These are phyloP conservation scores for Pandemis heparana DNA, from an alignment of 2,888 invertebrate species.

Conservation along the genomic window DNA sequence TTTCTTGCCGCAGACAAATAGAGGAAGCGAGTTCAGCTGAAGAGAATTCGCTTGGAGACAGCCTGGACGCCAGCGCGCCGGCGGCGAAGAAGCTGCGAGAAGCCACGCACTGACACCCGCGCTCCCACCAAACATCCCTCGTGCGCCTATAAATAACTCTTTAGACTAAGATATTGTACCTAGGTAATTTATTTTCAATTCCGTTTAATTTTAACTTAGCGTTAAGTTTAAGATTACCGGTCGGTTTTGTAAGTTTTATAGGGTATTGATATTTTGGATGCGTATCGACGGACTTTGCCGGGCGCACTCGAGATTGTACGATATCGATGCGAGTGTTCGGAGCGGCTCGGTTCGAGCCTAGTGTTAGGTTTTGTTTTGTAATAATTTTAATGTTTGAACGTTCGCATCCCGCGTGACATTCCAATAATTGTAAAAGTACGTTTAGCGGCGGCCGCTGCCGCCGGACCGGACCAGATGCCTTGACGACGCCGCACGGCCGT, in stretches of 20 bases:
- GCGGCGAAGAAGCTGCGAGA: conserved; percentile 80
- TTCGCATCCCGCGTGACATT: conserved; percentile 84
- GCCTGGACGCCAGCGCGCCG: conserved; percentile 68
- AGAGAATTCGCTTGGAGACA: conserved; percentile 83
- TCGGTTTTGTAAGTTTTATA: conserved; percentile 86
- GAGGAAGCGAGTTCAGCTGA: conserved; percentile 84
- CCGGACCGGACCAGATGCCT: conserved; percentile 73
- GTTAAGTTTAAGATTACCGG: conserved; percentile 83
- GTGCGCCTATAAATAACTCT: conserved; percentile 83
- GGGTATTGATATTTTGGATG: conserved; percentile 79
- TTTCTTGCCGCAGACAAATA: conserved; percentile 67
- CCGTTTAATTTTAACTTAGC: conserved; percentile 86
- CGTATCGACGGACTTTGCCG: conserved; percentile 67
- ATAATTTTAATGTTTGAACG: conserved; percentile 72
- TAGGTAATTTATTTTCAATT: conserved; percentile 87
- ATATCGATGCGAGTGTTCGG: conserved; percentile 73
- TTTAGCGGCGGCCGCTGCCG: conserved; percentile 60
- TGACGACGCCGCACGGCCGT: conserved; percentile 68
- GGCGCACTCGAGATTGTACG: conserved; percentile 76
- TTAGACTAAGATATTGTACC: conserved; percentile 85
- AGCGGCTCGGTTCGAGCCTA: conserved; percentile 70
- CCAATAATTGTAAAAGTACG: conserved; percentile 78
- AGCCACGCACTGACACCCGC: conserved; percentile 80
- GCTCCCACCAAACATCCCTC: conserved; percentile 71
- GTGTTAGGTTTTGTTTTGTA: conserved; percentile 76